Base-by-base conservation (phyloP, 2,888 invertebrate genomes). In the Siphonodentalium dalli region DNA sequence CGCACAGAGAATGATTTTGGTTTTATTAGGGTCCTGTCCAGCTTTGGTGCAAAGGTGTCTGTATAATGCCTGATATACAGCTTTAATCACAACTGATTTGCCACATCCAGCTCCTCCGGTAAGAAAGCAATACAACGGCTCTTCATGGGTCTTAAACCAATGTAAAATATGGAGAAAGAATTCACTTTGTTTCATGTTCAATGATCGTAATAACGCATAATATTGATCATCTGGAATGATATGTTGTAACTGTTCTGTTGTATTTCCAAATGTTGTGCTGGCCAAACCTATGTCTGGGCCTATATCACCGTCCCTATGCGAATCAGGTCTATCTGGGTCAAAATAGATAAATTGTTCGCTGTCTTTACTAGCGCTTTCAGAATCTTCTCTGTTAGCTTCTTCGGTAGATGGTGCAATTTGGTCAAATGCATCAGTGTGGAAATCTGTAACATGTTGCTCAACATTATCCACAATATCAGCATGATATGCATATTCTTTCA, bases 61-160 rank as follows among this genome's bases (percentile, higher is more conserved):
- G n/a, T n/a, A n/a, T 11, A 61, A n/a, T 31, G 51, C 21, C 24
- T 70, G 65, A 48, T 61, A 55, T 13, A 68, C 18, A n/a, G 56
- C 37, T 35, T 51, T 49, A 1, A 59, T 65, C 0, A 68, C 29
- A n/a, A 26, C 11, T 11, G 52, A 54, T 49, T 71, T 71, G 9
- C 69, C 68, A 18, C 56, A 59, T 24, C 70, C 66, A 9, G 68
- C 68, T n/a, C 61, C 61, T 15, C 68, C 68, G 43, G 41, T 56
- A 1, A 70, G 18, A 34, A 65, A 65, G 5, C 33, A 4, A 20
- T 35, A 47, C 15, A 61, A 34, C 41, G n/a, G 60, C n/a, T 27
- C 21, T 15, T 21, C 5, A 5, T 11, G 3, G 11, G 50, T 45
- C 39, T 52, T 48, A 1, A 44, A 18, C n/a, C 3, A 8, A 7